phyloP scores from a whole-genome alignment of 2,888 invertebrate genomes.

The Mayetiola destructor region DNA sequence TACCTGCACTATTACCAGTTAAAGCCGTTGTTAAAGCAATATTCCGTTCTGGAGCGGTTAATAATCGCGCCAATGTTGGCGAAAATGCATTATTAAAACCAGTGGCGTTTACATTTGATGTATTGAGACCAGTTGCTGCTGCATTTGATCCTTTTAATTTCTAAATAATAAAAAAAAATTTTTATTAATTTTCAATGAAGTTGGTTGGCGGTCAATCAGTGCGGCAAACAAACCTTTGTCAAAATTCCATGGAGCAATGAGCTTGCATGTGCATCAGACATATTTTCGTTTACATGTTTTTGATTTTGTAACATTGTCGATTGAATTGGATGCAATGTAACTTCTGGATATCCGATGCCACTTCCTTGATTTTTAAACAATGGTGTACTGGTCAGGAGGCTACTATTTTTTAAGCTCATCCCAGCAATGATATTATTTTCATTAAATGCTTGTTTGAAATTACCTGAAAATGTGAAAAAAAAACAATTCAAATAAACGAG shows the following conservation, averaged over 20 bases:
- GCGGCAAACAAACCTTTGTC: conserved; percentile 42
- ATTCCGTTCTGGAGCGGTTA: conserved; percentile 41
- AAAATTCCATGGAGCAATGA: conserved; percentile 64
- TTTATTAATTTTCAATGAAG: background rate
- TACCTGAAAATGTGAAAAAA: background rate
- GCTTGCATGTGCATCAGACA: conserved; percentile 39
- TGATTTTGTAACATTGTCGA: conserved; percentile 19
- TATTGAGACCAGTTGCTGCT: conserved; percentile 17
- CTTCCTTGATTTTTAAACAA: conserved; percentile 42
- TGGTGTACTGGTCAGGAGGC: conserved; percentile 24
- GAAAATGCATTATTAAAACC: conserved; percentile 21
- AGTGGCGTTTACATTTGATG: conserved; percentile 18
- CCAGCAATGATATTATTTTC: background rate
- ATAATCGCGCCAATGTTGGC: conserved; percentile 63
- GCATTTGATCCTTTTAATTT: conserved; percentile 15
- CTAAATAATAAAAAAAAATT: background rate
- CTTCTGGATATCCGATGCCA: conserved; percentile 56
- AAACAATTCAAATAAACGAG: background rate
- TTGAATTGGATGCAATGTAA: conserved; percentile 57
- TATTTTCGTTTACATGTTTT: conserved; percentile 21
- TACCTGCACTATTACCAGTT: background rate
- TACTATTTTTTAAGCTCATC: background rate
- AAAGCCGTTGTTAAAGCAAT: background rate
- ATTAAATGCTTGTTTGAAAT: conserved; percentile 10
- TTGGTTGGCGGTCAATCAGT: background rate